Evolutionary conservation across 2,113 vertebrate genomes (phyloP).

Genomic region (Dolichallabes microphthalmus): DNA sequence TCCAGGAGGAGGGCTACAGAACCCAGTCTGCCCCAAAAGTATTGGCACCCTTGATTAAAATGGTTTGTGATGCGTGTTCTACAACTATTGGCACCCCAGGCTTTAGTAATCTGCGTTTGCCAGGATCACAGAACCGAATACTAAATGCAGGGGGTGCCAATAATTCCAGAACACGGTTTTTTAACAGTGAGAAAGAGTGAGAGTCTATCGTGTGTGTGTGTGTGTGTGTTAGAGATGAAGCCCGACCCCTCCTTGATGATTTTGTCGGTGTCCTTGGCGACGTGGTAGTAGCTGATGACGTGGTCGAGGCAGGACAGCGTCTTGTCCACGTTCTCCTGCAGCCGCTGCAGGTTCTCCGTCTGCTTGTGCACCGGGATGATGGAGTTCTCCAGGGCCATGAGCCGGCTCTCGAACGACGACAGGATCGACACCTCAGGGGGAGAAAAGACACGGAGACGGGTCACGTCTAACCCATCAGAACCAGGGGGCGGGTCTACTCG

Average conservation of each 20-base stretch:
- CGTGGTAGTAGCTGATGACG: constrained; percentile 96
- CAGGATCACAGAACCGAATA: too few species aligned
- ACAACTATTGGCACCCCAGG: too few species aligned
- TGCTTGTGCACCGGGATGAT: constrained; percentile 98
- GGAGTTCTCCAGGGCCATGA: constrained; percentile 97
- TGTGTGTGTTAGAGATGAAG: neutral
- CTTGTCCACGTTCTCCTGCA: constrained; percentile 96
- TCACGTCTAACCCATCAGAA: neutral
- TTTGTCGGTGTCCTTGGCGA: constrained; percentile 93
- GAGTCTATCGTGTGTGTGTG: neutral
- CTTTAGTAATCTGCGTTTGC: too few species aligned
- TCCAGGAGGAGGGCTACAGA: neutral
- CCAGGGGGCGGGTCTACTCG: neutral
- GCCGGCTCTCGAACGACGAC: constrained; percentile 94
- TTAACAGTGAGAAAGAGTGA: neutral
- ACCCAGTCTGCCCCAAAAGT: neutral
- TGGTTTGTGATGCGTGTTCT: neutral
- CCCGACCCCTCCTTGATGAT: constrained; percentile 93
- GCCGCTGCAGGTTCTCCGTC: constrained; percentile 94
- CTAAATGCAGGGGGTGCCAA: too few species aligned
- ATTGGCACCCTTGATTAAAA: neutral
- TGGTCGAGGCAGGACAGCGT: constrained; percentile 93
- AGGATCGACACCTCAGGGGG: constrained; percentile 89
- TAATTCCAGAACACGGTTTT: too few species aligned
- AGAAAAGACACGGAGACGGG: neutral